Conservation (phyloP, 1,140 invertebrate genomes). For the Argopecten irradians region DNA sequence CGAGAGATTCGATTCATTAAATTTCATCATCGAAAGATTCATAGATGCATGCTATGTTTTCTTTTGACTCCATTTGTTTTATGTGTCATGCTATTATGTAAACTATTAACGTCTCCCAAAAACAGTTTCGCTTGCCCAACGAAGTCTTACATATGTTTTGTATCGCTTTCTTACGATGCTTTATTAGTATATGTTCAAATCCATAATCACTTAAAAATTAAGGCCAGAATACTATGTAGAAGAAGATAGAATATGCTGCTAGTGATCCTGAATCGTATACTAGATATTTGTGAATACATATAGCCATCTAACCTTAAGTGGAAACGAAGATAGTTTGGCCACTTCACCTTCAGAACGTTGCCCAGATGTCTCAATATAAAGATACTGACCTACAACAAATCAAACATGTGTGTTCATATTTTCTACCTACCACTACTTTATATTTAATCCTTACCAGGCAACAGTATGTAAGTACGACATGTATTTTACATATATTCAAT, state of each 20-base stretch:
- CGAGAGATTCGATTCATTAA: no score
- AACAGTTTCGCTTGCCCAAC: neutral
- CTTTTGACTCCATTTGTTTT: neutral
- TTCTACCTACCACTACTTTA: neutral
- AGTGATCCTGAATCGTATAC: neutral
- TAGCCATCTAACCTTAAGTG: neutral
- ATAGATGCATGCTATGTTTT: neutral
- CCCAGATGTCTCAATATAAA: neutral
- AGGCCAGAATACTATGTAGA: neutral
- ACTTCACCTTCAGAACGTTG: neutral
- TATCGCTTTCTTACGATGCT: neutral
- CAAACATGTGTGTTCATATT: neutral
- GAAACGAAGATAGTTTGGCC: neutral
- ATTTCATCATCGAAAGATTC: no score
- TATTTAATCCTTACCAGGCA: neutral
- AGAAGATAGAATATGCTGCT: neutral
- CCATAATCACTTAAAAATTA: neutral
- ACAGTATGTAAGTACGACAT: neutral
- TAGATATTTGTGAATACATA: neutral
- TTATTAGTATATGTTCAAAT: neutral
- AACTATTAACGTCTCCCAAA: neutral
- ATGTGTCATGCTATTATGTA: neutral
- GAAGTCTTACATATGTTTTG: neutral
- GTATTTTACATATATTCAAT: neutral
- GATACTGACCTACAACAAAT: neutral